Conservation (phyloP, 2,113 vertebrate species). For the Petrocephalus zakoni region DNA sequence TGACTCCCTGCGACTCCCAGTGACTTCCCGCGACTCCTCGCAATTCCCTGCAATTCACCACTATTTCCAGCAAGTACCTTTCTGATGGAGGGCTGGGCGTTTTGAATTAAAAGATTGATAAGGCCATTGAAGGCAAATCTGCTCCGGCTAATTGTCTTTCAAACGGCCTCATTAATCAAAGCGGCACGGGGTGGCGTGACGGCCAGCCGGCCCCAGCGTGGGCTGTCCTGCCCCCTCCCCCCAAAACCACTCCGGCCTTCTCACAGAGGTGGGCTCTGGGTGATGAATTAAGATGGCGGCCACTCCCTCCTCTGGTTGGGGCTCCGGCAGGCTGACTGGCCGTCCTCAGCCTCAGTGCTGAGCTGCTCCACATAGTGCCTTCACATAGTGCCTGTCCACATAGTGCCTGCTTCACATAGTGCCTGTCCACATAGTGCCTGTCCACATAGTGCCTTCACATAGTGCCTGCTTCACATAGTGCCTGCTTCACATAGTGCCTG, state of each 20-base stretch:
- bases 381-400: neutral
- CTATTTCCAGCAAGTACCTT: conserved; percentile 31
- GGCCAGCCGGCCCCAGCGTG: conserved; percentile 61
- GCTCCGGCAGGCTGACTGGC: conserved; percentile 50
- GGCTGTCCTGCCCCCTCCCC: conserved; percentile 35
- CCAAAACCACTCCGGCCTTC: neutral
- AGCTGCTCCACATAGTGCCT: neutral
- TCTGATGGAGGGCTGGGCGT: conserved; percentile 54
- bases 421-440: too few relatives aligned
- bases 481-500: too few relatives aligned
- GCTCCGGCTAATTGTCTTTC: conserved; percentile 96
- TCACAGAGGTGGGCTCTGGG: neutral
- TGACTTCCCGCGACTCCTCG: too few relatives aligned
- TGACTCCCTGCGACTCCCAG: neutral
- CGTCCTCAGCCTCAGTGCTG: neutral
- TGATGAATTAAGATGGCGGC: neutral
- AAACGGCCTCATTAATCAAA: conserved; percentile 97
- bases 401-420: too few relatives aligned
- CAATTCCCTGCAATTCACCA: neutral
- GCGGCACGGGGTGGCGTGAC: conserved; percentile 58
- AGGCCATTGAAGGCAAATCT: conserved; percentile 85
- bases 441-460: too few relatives aligned
- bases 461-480: too few relatives aligned
- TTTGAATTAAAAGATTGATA: conserved; percentile 86
- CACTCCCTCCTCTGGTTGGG: conserved; percentile 68